Evolutionary conservation across 2,888 invertebrate species (phyloP).

Genomic region (Bimastos eiseni): DNA sequence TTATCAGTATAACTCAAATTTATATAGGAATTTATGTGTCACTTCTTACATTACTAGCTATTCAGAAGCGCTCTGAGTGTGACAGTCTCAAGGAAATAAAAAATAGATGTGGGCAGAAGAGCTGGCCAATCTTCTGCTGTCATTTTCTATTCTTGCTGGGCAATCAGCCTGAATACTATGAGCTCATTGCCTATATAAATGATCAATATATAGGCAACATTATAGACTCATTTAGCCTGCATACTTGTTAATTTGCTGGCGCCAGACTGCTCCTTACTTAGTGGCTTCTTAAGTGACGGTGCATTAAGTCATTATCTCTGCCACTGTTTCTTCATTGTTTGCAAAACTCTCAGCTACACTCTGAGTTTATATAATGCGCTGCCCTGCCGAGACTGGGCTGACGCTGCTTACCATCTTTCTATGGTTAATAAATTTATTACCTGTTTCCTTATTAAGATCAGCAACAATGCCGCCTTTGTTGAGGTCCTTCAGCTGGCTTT

Average conservation of each 20-base stretch:
- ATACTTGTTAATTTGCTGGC: constrained; percentile 13
- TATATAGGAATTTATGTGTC: too few relatives aligned
- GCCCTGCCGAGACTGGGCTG: background rate
- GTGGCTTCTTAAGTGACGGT: background rate
- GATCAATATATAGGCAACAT: background rate
- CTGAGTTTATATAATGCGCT: background rate
- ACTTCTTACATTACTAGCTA: too few relatives aligned
- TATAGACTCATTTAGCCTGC: background rate
- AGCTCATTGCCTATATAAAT: background rate
- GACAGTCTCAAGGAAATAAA: too few relatives aligned
- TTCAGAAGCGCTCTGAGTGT: too few relatives aligned
- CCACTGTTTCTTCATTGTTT: constrained; percentile 13
- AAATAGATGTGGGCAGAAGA: too few relatives aligned
- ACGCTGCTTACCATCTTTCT: background rate
- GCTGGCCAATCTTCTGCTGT: background rate
- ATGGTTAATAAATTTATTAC: background rate
- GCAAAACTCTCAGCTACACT: constrained; percentile 1
- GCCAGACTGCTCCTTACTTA: background rate
- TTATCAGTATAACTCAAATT: too few relatives aligned
- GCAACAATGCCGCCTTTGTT: background rate
- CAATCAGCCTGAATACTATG: background rate
- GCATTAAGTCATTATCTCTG: background rate
- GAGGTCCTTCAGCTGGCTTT: background rate
- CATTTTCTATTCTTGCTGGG: background rate
- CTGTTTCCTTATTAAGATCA: constrained; percentile 4